These are phyloP conservation scores for Steinernema feltiae DNA, from an alignment of 1,140 invertebrate genomes.

Conservation along the genomic window DNA sequence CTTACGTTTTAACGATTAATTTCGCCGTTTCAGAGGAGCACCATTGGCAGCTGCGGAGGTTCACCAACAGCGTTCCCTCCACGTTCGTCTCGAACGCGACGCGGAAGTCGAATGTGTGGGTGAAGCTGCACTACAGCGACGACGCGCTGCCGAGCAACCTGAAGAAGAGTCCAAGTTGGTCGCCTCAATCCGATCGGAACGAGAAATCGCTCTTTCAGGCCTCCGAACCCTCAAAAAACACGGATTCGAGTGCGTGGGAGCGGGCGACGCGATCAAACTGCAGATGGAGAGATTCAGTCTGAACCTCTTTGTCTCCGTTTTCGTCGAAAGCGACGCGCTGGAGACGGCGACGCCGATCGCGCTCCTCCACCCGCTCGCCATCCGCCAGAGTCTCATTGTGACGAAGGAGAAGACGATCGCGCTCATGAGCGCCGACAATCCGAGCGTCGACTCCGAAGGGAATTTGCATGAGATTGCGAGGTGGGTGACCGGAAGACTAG, in stretches of 20 bases:
- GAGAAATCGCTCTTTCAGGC: background rate
- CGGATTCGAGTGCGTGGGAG: background rate
- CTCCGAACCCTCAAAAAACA: background rate
- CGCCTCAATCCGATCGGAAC: background rate
- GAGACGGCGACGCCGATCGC: background rate
- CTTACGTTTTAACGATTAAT: background rate
- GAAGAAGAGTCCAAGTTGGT: background rate
- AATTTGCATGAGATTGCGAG: background rate
- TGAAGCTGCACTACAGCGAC: background rate
- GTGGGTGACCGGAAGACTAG: too few species aligned
- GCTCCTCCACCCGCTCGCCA: background rate
- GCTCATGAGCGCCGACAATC: background rate
- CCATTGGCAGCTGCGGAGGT: background rate
- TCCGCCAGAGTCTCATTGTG: background rate
- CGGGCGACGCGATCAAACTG: background rate
- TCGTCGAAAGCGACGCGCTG: background rate
- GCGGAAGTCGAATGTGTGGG: background rate
- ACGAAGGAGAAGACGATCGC: background rate
- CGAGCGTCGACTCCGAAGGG: background rate
- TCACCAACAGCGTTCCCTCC: background rate
- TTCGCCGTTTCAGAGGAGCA: background rate
- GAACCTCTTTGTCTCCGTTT: background rate
- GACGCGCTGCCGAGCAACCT: background rate
- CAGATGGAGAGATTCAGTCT: background rate
- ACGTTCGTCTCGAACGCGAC: background rate